phyloP scores from a whole-genome alignment of 2,113 vertebrate species.

The Calonectris borealis region DNA sequence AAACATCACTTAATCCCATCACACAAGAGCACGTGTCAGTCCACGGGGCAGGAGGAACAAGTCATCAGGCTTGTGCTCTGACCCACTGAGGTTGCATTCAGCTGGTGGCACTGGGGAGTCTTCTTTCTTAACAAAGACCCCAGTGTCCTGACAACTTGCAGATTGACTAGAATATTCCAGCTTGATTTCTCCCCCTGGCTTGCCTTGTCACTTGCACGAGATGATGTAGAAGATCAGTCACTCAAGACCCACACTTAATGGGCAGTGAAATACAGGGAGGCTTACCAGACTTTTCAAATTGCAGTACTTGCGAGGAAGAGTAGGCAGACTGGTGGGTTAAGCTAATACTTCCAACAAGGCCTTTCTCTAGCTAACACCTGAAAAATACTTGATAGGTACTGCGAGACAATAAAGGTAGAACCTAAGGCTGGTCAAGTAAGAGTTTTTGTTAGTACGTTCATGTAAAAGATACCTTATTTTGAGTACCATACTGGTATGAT shows the following conservation, averaged over 20 bases:
- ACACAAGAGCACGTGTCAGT: accelerated
- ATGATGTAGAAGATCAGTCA: neutral
- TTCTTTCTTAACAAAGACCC: neutral
- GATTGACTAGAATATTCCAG: neutral
- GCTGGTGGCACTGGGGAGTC: neutral
- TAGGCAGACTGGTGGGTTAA: neutral
- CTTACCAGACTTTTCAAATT: neutral
- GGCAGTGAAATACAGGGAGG: neutral
- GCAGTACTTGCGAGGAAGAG: neutral
- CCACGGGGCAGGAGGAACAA: neutral
- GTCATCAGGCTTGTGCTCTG: neutral
- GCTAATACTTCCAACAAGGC: neutral
- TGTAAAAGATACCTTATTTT: neutral
- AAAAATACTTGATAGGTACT: neutral
- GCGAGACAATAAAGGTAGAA: neutral
- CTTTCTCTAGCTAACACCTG: neutral
- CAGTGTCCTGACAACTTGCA: neutral
- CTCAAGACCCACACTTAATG: neutral
- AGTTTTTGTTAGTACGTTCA: neutral
- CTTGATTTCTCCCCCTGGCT: neutral
- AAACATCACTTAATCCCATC: accelerated
- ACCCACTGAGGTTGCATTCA: accelerated
- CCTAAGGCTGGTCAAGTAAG: neutral
- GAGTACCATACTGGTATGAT: neutral
- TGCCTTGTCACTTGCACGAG: neutral